Conservation (phyloP, 2,113 vertebrate species). For the Psettodes erumei region DNA sequence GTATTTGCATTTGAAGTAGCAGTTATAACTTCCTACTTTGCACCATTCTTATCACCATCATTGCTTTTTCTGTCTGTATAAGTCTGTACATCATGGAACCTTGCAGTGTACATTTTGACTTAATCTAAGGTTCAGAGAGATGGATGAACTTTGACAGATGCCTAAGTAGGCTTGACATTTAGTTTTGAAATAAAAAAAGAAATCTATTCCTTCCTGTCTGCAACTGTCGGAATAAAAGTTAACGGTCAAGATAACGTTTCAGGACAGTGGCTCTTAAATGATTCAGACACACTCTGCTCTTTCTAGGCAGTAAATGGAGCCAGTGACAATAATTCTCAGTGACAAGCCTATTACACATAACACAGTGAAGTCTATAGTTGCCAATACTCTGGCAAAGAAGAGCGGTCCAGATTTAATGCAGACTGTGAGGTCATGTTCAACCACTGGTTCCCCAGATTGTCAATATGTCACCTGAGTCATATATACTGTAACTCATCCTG, state of each 20-base stretch:
- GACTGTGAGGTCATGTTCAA: conserved; percentile 17
- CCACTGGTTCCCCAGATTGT: neutral
- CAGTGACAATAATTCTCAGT: conserved; percentile 70
- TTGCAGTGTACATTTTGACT: conserved; percentile 14
- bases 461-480: neutral
- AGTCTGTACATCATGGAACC: neutral
- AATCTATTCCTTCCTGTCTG: conserved; percentile 22
- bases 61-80: neutral
- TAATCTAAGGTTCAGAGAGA: conserved; percentile 23
- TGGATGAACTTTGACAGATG: conserved; percentile 29
- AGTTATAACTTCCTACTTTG: neutral
- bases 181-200: conserved; percentile 16
- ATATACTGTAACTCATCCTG: neutral
- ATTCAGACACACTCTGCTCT: conserved; percentile 44
- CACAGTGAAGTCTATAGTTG: conserved; percentile 39
- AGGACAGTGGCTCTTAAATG: conserved; percentile 62
- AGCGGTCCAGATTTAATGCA: conserved; percentile 39
- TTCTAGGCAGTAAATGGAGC: conserved; percentile 56
- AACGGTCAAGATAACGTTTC: conserved; percentile 57
- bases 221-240: conserved; percentile 46
- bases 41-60: neutral
- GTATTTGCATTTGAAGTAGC: neutral
- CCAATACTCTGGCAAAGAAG: conserved; percentile 40
- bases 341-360: conserved; percentile 73
- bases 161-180: conserved; percentile 41